These are phyloP conservation scores for Eupleurogrammus muticus DNA, from an alignment of 2,797 vertebrate species.

Conservation along the genomic window DNA sequence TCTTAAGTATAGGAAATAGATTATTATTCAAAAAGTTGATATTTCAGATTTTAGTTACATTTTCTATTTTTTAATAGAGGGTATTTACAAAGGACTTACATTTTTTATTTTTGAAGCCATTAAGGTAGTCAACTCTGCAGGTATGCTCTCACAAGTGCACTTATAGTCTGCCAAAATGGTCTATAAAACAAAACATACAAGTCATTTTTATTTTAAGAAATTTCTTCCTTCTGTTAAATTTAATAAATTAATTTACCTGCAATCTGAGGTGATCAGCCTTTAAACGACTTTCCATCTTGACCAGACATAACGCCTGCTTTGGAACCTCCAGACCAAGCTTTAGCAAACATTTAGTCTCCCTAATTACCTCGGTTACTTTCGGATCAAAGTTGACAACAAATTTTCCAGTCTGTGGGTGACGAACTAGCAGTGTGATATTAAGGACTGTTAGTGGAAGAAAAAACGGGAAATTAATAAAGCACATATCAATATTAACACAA, in stretches of 20 bases:
- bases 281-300: conserved; percentile 80
- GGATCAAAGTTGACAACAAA: conserved; percentile 87
- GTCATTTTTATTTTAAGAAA: conserved; percentile 17
- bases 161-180: conserved; percentile 84
- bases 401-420: conserved; percentile 81
- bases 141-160: conserved; percentile 78
- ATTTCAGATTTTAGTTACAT: background rate
- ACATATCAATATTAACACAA: background rate
- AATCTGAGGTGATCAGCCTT: conserved; percentile 76
- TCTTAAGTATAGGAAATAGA: background rate
- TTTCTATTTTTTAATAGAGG: background rate
- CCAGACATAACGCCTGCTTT: conserved; percentile 78
- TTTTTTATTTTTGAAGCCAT: conserved; percentile 84
- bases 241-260: conserved; percentile 76
- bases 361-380: conserved; percentile 83
- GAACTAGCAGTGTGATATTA: conserved; percentile 81
- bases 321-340: conserved; percentile 87
- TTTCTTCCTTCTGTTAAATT: conserved; percentile 7
- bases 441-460: conserved; percentile 76
- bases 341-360: conserved; percentile 86
- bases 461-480: conserved; percentile 21
- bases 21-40: background rate
- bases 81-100: conserved; percentile 63
- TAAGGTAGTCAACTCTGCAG: conserved; percentile 77
- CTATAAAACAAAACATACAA: conserved; percentile 72